phyloP scores from a whole-genome alignment of 2,797 vertebrate species.

The Sebastes minor region DNA sequence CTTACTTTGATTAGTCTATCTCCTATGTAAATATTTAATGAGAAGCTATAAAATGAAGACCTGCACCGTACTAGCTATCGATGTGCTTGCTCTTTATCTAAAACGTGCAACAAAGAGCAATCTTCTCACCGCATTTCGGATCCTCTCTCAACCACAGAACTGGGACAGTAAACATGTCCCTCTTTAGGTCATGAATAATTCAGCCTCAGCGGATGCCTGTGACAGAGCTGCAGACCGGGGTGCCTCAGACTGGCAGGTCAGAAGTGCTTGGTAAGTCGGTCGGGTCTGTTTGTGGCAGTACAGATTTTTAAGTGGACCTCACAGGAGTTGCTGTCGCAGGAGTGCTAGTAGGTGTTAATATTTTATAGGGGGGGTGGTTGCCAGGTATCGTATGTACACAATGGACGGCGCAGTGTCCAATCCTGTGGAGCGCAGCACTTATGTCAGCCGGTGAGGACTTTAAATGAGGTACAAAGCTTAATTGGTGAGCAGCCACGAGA shows the following conservation, averaged over 20 bases:
- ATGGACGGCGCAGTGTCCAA: conserved; percentile 12
- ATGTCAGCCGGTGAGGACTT: conserved; percentile 50
- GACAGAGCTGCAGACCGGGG: conserved; percentile 16
- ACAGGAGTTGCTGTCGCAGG: conserved; percentile 35
- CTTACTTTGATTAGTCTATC: not conserved
- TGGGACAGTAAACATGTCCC: conserved; percentile 15
- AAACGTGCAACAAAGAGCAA: not conserved
- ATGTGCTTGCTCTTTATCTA: not conserved
- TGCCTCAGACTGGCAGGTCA: conserved; percentile 20
- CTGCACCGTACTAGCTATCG: not conserved
- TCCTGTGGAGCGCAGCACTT: conserved; percentile 45
- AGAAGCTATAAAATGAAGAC: not conserved
- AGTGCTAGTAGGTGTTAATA: conserved; percentile 60
- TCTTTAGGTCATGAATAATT: conserved; percentile 46
- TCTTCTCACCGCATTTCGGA: not conserved
- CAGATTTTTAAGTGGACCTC: conserved; percentile 65
- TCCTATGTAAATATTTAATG: conserved; percentile 1
- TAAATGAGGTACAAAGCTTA: conserved; percentile 69
- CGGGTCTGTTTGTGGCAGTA: conserved; percentile 31
- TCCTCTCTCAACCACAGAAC: not conserved
- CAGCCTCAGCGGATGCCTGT: not conserved
- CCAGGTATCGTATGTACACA: conserved; percentile 19
- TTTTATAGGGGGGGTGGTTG: conserved; percentile 46
- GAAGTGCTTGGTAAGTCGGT: not conserved
- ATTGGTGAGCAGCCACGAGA: conserved; percentile 67